Conservation (phyloP, 2,888 invertebrate genomes). For the Doris montereyensis region DNA sequence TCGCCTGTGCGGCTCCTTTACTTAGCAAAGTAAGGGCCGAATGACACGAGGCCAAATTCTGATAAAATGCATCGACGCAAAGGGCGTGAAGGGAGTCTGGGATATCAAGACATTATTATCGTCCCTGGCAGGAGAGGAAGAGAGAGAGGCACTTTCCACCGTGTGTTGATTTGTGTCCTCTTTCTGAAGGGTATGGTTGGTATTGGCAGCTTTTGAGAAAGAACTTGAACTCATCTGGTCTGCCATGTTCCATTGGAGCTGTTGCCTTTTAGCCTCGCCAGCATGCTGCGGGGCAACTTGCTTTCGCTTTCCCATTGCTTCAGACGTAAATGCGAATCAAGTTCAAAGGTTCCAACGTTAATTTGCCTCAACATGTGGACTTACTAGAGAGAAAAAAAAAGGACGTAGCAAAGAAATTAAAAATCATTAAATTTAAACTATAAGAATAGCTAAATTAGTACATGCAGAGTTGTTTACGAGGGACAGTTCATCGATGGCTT, state of each 20-base stretch:
- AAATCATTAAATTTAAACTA: not conserved
- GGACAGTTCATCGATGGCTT: too few species aligned
- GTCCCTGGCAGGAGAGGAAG: not conserved
- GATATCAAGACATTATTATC: not conserved
- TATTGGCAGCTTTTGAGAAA: slow-evolving; percentile 46
- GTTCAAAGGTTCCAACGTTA: not conserved
- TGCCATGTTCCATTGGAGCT: slow-evolving; percentile 65
- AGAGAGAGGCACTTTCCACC: not conserved
- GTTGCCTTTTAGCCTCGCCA: slow-evolving; percentile 57
- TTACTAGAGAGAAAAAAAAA: not conserved
- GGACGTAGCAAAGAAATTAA: not conserved
- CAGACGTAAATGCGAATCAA: too few species aligned
- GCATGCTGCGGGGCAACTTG: slow-evolving; percentile 53
- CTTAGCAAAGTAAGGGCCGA: slow-evolving; percentile 27
- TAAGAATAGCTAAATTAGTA: not conserved
- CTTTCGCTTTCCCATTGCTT: slow-evolving; percentile 65
- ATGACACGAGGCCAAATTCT: slow-evolving; percentile 36
- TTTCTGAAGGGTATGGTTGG: slow-evolving; percentile 44
- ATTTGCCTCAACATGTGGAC: not conserved
- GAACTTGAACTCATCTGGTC: slow-evolving; percentile 46
- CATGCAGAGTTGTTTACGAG: too few species aligned
- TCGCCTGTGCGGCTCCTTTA: not conserved
- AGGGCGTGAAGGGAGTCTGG: slow-evolving; percentile 32
- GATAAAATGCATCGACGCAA: slow-evolving; percentile 39
- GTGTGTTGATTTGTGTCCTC: slow-evolving; percentile 27